phyloP scores from a whole-genome alignment of 1,140 invertebrate genomes.

The Chelonus insularis region DNA sequence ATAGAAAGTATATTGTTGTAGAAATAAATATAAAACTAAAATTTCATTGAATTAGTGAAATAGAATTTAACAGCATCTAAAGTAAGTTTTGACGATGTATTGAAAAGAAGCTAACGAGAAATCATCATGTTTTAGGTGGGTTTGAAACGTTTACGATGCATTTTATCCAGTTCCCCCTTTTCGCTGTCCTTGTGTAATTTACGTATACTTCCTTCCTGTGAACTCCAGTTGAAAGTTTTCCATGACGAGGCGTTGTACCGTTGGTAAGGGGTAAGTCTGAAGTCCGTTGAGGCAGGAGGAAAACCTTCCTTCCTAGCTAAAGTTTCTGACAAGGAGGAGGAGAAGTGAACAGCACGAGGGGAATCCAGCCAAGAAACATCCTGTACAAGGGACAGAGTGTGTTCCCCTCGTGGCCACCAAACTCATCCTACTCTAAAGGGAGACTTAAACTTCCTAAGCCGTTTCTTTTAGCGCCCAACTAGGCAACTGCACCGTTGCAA shows the following conservation, averaged over 20 bases:
- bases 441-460: conserved; percentile 32
- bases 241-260: conserved; percentile 10
- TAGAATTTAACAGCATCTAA: too few species aligned
- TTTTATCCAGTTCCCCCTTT: background rate
- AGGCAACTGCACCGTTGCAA: conserved; percentile 28
- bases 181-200: conserved; percentile 10
- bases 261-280: background rate
- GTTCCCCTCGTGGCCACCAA: background rate
- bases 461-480: conserved; percentile 25
- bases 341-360: conserved; percentile 2
- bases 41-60: too few species aligned
- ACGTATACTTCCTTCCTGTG: conserved; percentile 18
- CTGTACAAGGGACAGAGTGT: background rate
- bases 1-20: too few species aligned
- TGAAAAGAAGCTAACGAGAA: background rate
- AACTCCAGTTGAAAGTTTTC: conserved; percentile 18
- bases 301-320: conserved; percentile 7
- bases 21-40: too few species aligned
- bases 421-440: conserved; percentile 5
- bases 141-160: conserved; percentile 4
- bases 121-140: background rate
- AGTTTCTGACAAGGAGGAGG: conserved; percentile 7
- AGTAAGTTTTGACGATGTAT: background rate
- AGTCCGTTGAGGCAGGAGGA: conserved; percentile 11
- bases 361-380: conserved; percentile 1